These are phyloP conservation scores for Aphelenchoides bicaudatus DNA, from an alignment of 2,888 invertebrate species.

Conservation along the genomic window DNA sequence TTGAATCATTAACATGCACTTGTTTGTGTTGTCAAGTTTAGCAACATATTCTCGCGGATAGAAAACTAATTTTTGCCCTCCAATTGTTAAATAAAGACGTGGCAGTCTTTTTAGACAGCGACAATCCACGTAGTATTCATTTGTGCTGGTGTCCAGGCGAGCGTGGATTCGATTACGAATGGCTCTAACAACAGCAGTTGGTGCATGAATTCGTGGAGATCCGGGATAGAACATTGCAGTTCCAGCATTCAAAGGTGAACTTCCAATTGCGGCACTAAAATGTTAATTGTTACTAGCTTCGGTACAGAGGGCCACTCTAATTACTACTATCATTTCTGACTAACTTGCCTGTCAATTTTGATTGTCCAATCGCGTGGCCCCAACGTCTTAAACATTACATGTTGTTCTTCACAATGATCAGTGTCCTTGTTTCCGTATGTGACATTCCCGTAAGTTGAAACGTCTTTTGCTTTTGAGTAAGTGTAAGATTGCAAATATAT, in stretches of 20 bases:
- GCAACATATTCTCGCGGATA: conserved; percentile 8
- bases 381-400: background rate
- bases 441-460: background rate
- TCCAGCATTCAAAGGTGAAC: background rate
- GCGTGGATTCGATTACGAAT: conserved; percentile 11
- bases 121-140: conserved; percentile 1
- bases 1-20: conserved; percentile 2
- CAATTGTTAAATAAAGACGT: background rate
- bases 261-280: conserved; percentile 6
- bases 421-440: conserved; percentile 10
- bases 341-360: conserved; percentile 8
- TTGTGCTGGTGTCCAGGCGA: background rate
- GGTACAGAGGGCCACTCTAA: background rate
- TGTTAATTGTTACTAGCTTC: background rate
- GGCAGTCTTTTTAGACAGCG: background rate
- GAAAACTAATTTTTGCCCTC: conserved; percentile 4
- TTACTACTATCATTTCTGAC: background rate
- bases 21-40: background rate
- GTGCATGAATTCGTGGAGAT: conserved; percentile 7
- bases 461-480: background rate
- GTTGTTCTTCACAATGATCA: conserved; percentile 1
- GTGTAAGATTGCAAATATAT: conserved; percentile 1
- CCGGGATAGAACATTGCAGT: conserved; percentile 4
- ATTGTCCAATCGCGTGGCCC: background rate
- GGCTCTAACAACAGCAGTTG: background rate